Percentiles rank a stretch among this genome's conserved stretches.
phyloP scores from a whole-genome alignment of 2,797 vertebrate species.

The Ataeniobius toweri region DNA sequence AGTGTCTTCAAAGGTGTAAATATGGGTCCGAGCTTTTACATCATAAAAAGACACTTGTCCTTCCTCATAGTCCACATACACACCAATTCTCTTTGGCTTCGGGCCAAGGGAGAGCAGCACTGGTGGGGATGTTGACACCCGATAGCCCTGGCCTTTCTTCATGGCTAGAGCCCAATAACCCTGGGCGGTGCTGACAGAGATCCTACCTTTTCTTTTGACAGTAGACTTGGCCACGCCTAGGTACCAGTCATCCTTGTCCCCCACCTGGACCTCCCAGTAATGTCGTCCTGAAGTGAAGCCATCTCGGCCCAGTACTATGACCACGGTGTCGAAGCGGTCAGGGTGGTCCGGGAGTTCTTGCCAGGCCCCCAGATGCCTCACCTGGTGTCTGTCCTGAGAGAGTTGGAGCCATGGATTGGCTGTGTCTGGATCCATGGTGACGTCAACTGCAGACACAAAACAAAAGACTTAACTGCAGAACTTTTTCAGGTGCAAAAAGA shows the following conservation, averaged over 20 bases:
- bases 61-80: slow-evolving; percentile 83
- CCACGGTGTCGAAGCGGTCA: slow-evolving; percentile 82
- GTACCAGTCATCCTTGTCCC: slow-evolving; percentile 86
- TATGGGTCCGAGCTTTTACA: slow-evolving; percentile 67
- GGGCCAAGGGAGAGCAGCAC: slow-evolving; percentile 54
- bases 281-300: slow-evolving; percentile 79
- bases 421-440: slow-evolving; percentile 83
- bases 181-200: slow-evolving; percentile 76
- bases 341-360: slow-evolving; percentile 81
- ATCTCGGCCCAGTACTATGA: slow-evolving; percentile 80
- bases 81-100: slow-evolving; percentile 72
- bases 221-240: slow-evolving; percentile 81
- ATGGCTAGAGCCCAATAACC: slow-evolving; percentile 85
- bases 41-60: slow-evolving; percentile 83
- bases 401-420: slow-evolving; percentile 87
- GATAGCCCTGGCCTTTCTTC: slow-evolving; percentile 81
- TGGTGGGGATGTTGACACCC: slow-evolving; percentile 75
- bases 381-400: slow-evolving; percentile 79
- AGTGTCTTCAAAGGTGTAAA: slow-evolving; percentile 77
- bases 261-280: slow-evolving; percentile 88
- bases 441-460: slow-evolving; percentile 64
- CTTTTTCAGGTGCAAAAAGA: neutral
- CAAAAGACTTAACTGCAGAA: neutral
- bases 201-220: slow-evolving; percentile 83
- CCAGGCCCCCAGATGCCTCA: slow-evolving; percentile 77